phyloP scores from a whole-genome alignment of 2,888 invertebrate genomes.

The Heliconius cydno region DNA sequence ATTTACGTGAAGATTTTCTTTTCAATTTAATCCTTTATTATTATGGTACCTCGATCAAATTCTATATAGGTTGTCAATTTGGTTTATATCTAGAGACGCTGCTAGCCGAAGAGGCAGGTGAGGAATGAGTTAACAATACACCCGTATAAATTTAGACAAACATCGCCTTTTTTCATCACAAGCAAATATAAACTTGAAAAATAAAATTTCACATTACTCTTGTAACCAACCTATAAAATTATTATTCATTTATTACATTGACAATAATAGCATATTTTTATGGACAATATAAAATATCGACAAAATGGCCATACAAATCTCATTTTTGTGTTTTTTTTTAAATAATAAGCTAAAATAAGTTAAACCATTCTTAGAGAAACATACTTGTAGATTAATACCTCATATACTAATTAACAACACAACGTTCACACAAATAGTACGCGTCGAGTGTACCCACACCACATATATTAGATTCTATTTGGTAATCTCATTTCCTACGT shows the following conservation, averaged over 20 bases:
- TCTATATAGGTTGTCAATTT: conserved; percentile 59
- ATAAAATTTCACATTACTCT: neutral
- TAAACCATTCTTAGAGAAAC: conserved; percentile 27
- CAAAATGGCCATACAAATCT: neutral
- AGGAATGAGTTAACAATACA: conserved; percentile 66
- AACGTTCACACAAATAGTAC: conserved; percentile 32
- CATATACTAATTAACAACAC: conserved; percentile 27
- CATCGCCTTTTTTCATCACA: conserved; percentile 51
- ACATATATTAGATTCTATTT: conserved; percentile 62
- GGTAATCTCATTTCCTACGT: conserved; percentile 66
- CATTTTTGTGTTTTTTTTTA: neutral
- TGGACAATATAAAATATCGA: neutral
- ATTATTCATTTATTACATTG: neutral
- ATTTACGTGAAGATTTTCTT: too few relatives aligned
- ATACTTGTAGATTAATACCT: conserved; percentile 32
- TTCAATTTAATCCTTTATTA: too few relatives aligned
- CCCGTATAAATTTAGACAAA: conserved; percentile 64
- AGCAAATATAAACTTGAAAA: conserved; percentile 26
- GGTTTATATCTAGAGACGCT: conserved; percentile 62
- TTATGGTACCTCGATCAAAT: too few relatives aligned
- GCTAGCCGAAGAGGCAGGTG: conserved; percentile 56
- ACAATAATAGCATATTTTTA: neutral
- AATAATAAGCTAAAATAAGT: conserved; percentile 7
- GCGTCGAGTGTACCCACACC: conserved; percentile 50
- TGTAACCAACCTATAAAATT: neutral